phyloP scores from a whole-genome alignment of 2,797 vertebrate genomes.

The Saxicola maurus region DNA sequence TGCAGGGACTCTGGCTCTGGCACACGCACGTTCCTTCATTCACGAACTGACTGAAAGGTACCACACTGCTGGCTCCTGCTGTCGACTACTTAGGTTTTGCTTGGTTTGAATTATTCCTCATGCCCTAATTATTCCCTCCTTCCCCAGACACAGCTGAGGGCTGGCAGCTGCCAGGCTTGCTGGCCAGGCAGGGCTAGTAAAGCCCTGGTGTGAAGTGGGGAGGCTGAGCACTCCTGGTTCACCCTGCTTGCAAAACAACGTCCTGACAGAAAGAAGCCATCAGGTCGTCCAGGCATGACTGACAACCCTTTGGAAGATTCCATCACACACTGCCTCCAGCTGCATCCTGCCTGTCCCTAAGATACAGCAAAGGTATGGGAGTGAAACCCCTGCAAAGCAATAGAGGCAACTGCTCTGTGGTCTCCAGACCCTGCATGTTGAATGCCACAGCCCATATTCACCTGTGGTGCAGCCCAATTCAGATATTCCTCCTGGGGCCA shows the following conservation, averaged over 20 bases:
- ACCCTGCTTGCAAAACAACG: accelerated
- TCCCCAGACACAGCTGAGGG: not conserved
- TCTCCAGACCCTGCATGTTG: not conserved
- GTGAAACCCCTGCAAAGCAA: not conserved
- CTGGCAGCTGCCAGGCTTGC: not conserved
- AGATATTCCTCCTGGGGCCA: not conserved
- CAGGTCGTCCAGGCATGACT: not conserved
- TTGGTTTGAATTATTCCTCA: not conserved
- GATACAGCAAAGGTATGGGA: not conserved
- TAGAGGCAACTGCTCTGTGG: not conserved
- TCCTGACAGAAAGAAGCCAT: not conserved
- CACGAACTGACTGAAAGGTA: accelerated
- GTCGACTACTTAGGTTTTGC: not conserved
- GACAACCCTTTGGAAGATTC: not conserved
- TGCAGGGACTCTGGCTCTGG: not conserved
- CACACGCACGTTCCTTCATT: not conserved
- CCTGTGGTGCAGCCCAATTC: not conserved
- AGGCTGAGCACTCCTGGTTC: not conserved
- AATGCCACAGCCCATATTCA: accelerated
- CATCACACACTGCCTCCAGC: not conserved
- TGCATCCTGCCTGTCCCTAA: not conserved
- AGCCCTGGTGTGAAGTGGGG: not conserved
- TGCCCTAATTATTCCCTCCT: not conserved
- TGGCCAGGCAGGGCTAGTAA: not conserved
- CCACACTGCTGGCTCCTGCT: not conserved